Evolutionary conservation across 2,113 vertebrate species (phyloP).

Genomic region (Labeo rohita): DNA sequence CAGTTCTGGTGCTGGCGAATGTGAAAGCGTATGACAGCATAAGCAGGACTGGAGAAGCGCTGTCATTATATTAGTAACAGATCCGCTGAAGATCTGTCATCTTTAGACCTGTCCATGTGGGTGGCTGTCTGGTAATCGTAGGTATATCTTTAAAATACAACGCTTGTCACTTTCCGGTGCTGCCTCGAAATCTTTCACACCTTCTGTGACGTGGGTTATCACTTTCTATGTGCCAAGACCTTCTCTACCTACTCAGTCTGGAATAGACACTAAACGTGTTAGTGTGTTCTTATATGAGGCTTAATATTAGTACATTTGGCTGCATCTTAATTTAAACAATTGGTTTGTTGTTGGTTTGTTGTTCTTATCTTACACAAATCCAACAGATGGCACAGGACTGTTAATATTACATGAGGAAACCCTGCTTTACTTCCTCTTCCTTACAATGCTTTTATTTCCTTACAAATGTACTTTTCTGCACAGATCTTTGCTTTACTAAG

Average conservation of each 20-base stretch:
- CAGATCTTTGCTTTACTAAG: background rate
- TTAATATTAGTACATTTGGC: background rate
- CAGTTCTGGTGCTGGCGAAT: background rate
- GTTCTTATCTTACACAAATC: background rate
- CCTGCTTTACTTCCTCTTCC: background rate
- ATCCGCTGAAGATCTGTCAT: background rate
- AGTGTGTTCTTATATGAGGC: background rate
- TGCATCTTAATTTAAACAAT: background rate
- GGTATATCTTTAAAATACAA: conserved; percentile 12
- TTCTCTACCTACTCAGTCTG: background rate
- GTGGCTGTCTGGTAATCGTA: conserved; percentile 14
- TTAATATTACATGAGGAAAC: background rate
- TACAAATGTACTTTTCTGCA: background rate
- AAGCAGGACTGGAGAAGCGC: background rate
- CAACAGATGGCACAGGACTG: background rate
- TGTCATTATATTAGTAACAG: conserved; percentile 19
- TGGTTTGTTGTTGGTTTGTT: background rate
- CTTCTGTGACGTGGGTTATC: conserved; percentile 11
- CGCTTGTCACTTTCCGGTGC: background rate
- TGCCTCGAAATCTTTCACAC: background rate
- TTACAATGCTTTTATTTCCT: background rate
- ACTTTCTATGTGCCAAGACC: background rate
- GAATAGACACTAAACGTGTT: background rate
- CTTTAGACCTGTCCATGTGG: conserved; percentile 6
- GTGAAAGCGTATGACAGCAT: background rate